These are phyloP conservation scores for Ornithoptera priamus DNA, from an alignment of 2,888 invertebrate genomes.

Conservation along the genomic window DNA sequence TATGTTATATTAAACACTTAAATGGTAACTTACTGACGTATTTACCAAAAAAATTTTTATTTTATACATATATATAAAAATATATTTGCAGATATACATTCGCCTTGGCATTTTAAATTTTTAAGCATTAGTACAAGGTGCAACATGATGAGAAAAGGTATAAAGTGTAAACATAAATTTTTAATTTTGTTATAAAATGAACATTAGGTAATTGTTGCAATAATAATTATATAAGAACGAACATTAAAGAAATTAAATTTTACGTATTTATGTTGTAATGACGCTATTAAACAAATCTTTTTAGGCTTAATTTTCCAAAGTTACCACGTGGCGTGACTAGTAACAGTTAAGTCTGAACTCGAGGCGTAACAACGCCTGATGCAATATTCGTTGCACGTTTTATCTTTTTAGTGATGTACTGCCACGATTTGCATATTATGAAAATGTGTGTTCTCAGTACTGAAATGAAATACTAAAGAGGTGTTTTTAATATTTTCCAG, in stretches of 20 bases:
- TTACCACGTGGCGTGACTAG: not conserved
- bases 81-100: too few species aligned
- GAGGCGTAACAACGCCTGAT: constrained; percentile 2
- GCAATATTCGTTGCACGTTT: constrained; percentile 8
- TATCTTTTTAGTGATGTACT: not conserved
- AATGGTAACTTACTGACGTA: not conserved
- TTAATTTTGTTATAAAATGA: too few species aligned
- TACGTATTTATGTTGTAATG: not conserved
- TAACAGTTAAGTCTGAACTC: constrained; percentile 8
- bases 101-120: too few species aligned
- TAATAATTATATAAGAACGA: too few species aligned
- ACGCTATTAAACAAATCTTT: not conserved
- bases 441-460: not conserved
- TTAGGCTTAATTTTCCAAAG: not conserved
- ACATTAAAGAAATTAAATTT: not conserved
- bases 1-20: not conserved
- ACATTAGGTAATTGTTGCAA: too few species aligned
- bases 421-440: not conserved
- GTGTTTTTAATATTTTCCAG: not conserved
- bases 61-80: too few species aligned
- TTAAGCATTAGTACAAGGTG: too few species aligned
- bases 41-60: not conserved
- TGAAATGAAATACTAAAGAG: not conserved
- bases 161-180: too few species aligned
- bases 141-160: too few species aligned